Evolutionary conservation across 1,140 invertebrate genomes (phyloP).

Genomic region (Ips nitidus): DNA sequence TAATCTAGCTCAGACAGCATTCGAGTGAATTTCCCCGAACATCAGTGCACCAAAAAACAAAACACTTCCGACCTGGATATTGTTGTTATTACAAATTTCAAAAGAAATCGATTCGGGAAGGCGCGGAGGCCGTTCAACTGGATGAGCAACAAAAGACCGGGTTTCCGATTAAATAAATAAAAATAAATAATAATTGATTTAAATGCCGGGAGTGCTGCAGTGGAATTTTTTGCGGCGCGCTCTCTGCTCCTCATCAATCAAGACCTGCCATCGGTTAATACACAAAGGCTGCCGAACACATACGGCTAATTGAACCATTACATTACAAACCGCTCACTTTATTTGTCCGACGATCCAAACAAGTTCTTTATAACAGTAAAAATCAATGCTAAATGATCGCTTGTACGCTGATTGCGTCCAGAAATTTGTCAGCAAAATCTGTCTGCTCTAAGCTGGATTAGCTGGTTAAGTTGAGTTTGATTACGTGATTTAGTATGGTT

Average conservation of each 20-base stretch:
- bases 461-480: no score
- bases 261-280: slow-evolving; percentile 6
- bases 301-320: slow-evolving; percentile 30
- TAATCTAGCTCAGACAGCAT: no score
- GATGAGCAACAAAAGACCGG: background rate
- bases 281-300: slow-evolving; percentile 30
- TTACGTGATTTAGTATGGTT: no score
- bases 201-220: background rate
- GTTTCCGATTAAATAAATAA: background rate
- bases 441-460: no score
- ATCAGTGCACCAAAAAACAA: no score
- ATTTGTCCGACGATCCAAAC: slow-evolving; percentile 27
- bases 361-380: slow-evolving; percentile 23
- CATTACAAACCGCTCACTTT: slow-evolving; percentile 31
- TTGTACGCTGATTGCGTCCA: no score
- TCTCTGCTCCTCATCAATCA: slow-evolving; percentile 3
- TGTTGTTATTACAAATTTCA: no score
- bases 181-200: background rate
- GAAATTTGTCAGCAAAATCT: slow-evolving; percentile 13
- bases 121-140: no score
- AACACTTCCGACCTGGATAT: no score
- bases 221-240: background rate
- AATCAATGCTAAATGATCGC: slow-evolving; percentile 26
- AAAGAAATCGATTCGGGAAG: no score
- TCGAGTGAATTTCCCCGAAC: no score